A percentile compares a stretch with the other conserved stretches of the same genome.
Evolutionary conservation across 64 coral and sea anemone genomes (phyloP).

Genomic region (Actinia tenebrosa): DNA sequence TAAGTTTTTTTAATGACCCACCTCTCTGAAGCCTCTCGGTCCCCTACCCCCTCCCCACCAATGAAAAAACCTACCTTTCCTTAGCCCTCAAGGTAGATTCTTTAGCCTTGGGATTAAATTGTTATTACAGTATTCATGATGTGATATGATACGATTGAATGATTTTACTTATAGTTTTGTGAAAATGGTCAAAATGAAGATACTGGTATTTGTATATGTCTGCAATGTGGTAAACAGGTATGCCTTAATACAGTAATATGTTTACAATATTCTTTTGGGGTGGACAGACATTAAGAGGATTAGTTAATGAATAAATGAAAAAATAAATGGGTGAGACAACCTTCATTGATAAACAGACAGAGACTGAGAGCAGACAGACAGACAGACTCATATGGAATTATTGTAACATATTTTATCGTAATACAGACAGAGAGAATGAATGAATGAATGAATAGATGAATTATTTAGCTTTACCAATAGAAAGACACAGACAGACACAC

Average conservation of each 20-base stretch:
- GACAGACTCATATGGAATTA: too few relatives aligned
- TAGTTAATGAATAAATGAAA: neutral
- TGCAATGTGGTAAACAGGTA: constrained; percentile 72
- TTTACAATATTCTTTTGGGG: neutral
- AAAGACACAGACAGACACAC: neutral
- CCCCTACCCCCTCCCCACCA: too few relatives aligned
- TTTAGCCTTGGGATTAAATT: too few relatives aligned
- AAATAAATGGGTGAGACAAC: too few relatives aligned
- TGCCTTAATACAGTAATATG: neutral
- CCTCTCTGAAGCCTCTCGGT: too few relatives aligned
- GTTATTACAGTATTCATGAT: neutral
- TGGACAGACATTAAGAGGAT: neutral
- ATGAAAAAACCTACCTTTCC: too few relatives aligned
- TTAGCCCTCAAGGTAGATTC: too few relatives aligned
- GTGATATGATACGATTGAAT: neutral
- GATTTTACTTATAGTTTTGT: constrained; percentile 10
- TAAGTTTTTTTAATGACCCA: too few relatives aligned
- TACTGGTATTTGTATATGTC: constrained; percentile 71
- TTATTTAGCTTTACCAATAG: too few relatives aligned
- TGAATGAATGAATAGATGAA: neutral
- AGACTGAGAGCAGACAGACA: too few relatives aligned
- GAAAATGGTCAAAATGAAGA: constrained; percentile 20
- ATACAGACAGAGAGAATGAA: neutral
- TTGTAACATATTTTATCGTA: too few relatives aligned
- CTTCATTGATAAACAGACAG: too few relatives aligned